Base-by-base conservation (phyloP, 2,797 vertebrate genomes). In the Acanthurus lineatus region DNA sequence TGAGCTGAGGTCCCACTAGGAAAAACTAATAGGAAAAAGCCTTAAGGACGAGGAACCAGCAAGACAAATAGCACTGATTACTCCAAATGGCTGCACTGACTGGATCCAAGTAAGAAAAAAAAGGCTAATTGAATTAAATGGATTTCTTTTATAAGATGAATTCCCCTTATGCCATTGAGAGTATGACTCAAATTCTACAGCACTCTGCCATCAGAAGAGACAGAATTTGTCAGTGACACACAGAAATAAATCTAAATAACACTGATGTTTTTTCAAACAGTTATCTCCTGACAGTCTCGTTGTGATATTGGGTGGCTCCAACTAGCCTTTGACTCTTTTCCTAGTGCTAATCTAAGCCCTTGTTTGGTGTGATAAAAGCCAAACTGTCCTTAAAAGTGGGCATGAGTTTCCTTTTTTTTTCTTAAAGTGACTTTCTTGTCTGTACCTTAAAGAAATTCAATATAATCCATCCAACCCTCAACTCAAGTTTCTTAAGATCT, bases 21-120 rank as follows among this genome's bases (percentile, higher is more conserved):
- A 86, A 80, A 87, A 79, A 83, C 56, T 77, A 81, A 71, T 78
- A 66, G 82, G 48, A 84, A 88, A 81, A 79, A 74, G 66, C 79
- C 82, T 72, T 17, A 73, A 72, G 81, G 77, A 57, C 54, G 72
- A 61, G 40, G 71, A 79, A 83, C 51, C 82, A 87, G 74, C 40
- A 78, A 91, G 90, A 92, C 75, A 51, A 87, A 94, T 86, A 54
- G 68, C 75, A 58, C 79, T 84, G 88, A 91, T 92, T 90, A 86
- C 56, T 73, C 59, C 64, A 35, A 82, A 77, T 76, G 83, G 74
- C 82, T 73, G 79, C 51, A 69, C 54, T 73, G 65, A 69, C 79
- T 63, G 69, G 45, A 76, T 77, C 52, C 67, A 73, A 83, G 60
- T 60, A 61, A 19, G 68, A 10, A 8, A 19, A 20, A 67, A 82